phyloP scores from a whole-genome alignment of 2,113 vertebrate genomes.

The Tachuris rubrigastra region DNA sequence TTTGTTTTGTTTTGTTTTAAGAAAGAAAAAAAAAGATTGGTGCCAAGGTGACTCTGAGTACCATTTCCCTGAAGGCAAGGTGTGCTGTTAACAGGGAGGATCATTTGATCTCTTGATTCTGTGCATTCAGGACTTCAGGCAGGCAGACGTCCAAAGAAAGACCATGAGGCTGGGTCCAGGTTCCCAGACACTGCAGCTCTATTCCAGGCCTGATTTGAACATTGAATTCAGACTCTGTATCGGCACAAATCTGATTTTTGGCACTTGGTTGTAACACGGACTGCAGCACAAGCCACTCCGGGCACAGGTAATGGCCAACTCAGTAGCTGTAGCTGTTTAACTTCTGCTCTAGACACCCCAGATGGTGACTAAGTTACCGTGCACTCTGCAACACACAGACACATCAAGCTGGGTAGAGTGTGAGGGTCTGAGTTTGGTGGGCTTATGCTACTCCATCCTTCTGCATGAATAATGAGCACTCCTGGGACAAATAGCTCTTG shows the following conservation, averaged over 20 bases:
- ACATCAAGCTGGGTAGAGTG: background rate
- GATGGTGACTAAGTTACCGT: background rate
- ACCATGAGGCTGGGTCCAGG: background rate
- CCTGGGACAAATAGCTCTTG: background rate
- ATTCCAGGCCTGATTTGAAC: background rate
- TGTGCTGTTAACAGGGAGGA: background rate
- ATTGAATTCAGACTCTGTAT: background rate
- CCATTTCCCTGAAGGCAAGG: background rate
- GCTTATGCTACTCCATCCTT: background rate
- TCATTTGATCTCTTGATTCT: background rate
- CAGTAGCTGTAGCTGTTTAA: background rate
- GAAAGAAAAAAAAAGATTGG: background rate
- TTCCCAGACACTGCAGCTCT: background rate
- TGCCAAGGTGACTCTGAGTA: background rate
- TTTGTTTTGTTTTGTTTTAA: background rate
- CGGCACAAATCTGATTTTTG: background rate
- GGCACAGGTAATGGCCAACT: background rate
- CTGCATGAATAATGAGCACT: background rate
- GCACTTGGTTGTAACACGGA: background rate
- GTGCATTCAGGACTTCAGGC: background rate
- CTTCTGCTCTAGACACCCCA: background rate
- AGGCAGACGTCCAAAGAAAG: background rate
- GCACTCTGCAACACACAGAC: rapidly evolving
- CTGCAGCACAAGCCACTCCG: background rate
- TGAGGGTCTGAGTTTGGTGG: background rate